Evolutionary conservation across 1,140 invertebrate species (phyloP), one percentile per base, ranked within the genome.

Genomic region (Habropoda laboriosa): DNA sequence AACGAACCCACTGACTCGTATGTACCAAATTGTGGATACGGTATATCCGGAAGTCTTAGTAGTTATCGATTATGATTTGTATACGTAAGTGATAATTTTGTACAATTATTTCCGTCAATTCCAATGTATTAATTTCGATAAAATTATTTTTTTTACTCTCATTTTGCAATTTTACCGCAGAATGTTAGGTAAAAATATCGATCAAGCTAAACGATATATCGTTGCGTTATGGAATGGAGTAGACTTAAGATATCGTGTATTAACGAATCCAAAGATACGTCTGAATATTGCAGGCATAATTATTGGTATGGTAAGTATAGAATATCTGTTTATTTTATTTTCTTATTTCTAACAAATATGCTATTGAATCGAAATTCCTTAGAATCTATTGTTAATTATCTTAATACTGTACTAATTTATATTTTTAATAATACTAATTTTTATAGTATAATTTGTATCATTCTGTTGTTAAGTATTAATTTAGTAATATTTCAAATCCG

Each of bases 21-120:
- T 12, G 49, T 66, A 51, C n/a, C 16, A 27, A 30, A 68, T 47
- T 24, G 88, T 85, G 13, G 57, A 87, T 10, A 61, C 80, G 32
- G 81, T 89, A 63, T 92, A 87, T 81, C 90, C 90, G 21, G 85
- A 92, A 82, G 38, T 91, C 21, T 80, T 92, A 74, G 51, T 88
- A 6, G 64, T 91, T 10, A 16, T 91, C 4, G 91, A 92, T 70
- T 81, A 87, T 38, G 71, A 32, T 40, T 67, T 88, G 66, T 90
- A 83, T 60, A 21, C 51, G 90, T 91, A 77, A 88, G 81, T 82
- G 57, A 18, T 5, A 58, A 38, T 27, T 49, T 13, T 30, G 42
- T 12, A 6, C 13, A 12, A 45, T 13, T 45, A 45, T n/a, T n/a
- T n/a, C n/a, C n/a, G n/a, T n/a, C n/a, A 45, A 45, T 45, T 45